A percentile compares a stretch with the other conserved stretches of the same genome.
Evolutionary conservation across 2,113 vertebrate genomes (phyloP).

Genomic region (Stomatorhinus ivindoensis): DNA sequence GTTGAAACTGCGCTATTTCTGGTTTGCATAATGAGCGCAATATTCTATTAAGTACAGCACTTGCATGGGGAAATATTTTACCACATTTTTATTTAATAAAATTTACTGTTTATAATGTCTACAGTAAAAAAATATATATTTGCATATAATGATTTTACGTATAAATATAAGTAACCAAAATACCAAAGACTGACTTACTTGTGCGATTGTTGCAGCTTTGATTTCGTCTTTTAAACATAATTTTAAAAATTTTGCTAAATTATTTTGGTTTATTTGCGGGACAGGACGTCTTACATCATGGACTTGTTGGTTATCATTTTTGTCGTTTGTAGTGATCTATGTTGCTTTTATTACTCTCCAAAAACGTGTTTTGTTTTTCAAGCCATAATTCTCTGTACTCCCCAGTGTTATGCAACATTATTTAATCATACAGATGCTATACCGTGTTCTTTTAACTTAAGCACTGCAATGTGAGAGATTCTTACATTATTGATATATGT

Average conservation of each 20-base stretch:
- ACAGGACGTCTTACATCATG: slow-evolving; percentile 21
- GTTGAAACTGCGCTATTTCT: background rate
- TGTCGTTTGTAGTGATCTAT: slow-evolving; percentile 52
- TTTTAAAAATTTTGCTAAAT: background rate
- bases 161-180: background rate
- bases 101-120: background rate
- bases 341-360: slow-evolving; percentile 40
- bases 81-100: background rate
- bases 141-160: background rate
- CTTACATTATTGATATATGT: background rate
- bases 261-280: background rate
- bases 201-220: slow-evolving; percentile 24
- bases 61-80: background rate
- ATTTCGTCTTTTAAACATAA: background rate
- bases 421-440: background rate
- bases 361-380: background rate
- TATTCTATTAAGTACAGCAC: background rate
- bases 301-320: slow-evolving; percentile 36
- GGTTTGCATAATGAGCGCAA: background rate
- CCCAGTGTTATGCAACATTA: background rate
- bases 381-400: background rate
- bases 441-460: background rate
- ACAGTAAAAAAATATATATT: background rate
- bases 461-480: background rate
- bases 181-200: background rate